These are phyloP conservation scores for Acanthiza pusilla DNA, from an alignment of 2,797 vertebrate genomes.

Conservation along the genomic window DNA sequence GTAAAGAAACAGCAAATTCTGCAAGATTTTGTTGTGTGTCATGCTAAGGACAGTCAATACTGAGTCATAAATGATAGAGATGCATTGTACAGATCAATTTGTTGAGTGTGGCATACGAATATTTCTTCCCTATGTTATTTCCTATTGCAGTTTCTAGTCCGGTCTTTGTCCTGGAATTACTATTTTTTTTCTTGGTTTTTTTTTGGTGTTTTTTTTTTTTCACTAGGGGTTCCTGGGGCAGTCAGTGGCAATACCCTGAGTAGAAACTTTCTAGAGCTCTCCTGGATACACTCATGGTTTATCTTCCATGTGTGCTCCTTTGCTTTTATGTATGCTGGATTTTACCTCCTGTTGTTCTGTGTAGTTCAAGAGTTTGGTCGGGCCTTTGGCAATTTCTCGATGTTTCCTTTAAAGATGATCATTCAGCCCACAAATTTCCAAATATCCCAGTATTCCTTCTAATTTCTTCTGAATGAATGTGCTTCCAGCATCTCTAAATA, in stretches of 20 bases:
- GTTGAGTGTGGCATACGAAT: not conserved
- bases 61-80: not conserved
- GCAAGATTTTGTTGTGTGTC: not conserved
- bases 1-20: not conserved
- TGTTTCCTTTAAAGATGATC: not conserved
- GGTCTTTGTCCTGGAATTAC: not conserved
- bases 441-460: not conserved
- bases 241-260: not conserved
- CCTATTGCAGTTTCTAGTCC: not conserved
- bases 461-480: not conserved
- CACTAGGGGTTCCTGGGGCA: not conserved
- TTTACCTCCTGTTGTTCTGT: not conserved
- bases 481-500: not conserved
- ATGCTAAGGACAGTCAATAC: not conserved
- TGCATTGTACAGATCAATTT: not conserved
- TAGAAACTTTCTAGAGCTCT: not conserved
- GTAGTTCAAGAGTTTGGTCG: not conserved
- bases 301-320: not conserved
- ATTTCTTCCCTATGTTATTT: not conserved
- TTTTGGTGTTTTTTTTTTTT: not conserved
- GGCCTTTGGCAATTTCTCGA: not conserved
- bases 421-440: not conserved
- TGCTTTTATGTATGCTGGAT: not conserved
- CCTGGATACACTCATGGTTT: not conserved
- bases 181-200: fast-evolving